Evolutionary conservation across 2,888 invertebrate species (phyloP), one percentile per base, ranked within the genome.

Genomic region (Cyclophora albipunctata): DNA sequence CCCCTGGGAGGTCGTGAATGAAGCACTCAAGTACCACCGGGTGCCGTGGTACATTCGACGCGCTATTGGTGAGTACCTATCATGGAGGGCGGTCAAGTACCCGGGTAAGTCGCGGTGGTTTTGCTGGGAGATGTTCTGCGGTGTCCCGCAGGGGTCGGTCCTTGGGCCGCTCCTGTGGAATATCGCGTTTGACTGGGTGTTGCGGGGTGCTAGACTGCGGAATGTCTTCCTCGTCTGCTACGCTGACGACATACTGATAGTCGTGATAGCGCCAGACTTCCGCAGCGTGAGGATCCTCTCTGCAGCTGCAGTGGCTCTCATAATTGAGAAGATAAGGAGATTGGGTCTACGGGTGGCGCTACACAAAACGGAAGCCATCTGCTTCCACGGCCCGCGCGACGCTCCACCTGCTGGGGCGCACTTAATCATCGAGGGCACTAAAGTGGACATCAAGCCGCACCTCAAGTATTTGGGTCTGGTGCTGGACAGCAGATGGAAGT

Each of bases 101-200:
- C 4, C 4, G 4, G 4, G 4, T 37, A 37, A 37, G 37, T 5
- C 4, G 4, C 4, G 37, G 37, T 5, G 37, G 37, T 20, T 20
- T 20, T 20, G 20, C 20, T 20, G 20, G 20, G 20, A 41, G 7
- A 42, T 42, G 42, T 20, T 20, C 7, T 42, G 45, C 47, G 51
- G 51, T 45, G 51, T 51, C 47, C 47, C 47, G 47, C 47, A 47
- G 47, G 51, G 51, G 45, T 51, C 47, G 51, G 51, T 51, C 47
- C 47, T 47, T 45, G 47, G 47, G 45, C 47, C 47, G 45, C 47
- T 47, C 47, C 3, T 7, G 42, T 7, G 7, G 7, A 42, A 7
- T 7, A 7, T 7, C 3, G 42, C 3, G 3, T 42, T 7, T 7
- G n/a, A 42, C 42, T 7, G 7, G 7, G 7, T 7, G 3, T 2